Evolutionary conservation across 1,140 invertebrate species (phyloP), one percentile per base, ranked within the genome.

Genomic region (Ostrea edulis): DNA sequence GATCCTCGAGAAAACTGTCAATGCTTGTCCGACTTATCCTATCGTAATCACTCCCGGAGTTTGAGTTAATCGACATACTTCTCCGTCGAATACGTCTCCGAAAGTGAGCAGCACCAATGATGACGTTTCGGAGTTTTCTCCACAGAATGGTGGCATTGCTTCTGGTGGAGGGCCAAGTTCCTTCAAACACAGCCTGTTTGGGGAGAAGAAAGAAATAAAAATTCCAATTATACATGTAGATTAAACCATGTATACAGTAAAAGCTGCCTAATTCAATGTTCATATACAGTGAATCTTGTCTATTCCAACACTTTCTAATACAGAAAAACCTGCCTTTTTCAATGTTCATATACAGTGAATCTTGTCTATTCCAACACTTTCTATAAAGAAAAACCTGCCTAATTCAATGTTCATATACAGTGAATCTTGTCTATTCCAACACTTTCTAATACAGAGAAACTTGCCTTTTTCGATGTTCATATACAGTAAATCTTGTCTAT

Each of bases 51-150:
- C 93, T 94, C 35, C 94, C 95, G 17, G 95, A 95, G 89, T 94
- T 94, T 29, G 93, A 94, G 87, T 90, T 94, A 2, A 94, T 68
- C 0, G 94, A 95, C 44, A 93, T 54, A 84, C 93, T 94, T 5
- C 94, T 90, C 14, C 93, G 87, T 0, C 92, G 82, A 0, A 94
- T 44, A 14, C 90, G 89, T 29, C 90, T 88, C 35, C 94, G 91
- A 87, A 96, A 95, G 89, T 98, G 96, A n/a, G 98, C 97, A 2
- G 98, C 97, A 4, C 97, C 98, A 85, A 98, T 95, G 22, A 99
- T 97, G 0, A 98, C 98, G 94, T 99, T 98, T 89, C 98, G 96
- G 25, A 99, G 95, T 95, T 98, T 98, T 93, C 97, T 98, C 98
- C 98, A 99, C 92, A 98, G 96, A 11, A 98, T 93, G 91, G 97